Base-by-base conservation (phyloP, 2,797 vertebrate genomes). In the Falco biarmicus region DNA sequence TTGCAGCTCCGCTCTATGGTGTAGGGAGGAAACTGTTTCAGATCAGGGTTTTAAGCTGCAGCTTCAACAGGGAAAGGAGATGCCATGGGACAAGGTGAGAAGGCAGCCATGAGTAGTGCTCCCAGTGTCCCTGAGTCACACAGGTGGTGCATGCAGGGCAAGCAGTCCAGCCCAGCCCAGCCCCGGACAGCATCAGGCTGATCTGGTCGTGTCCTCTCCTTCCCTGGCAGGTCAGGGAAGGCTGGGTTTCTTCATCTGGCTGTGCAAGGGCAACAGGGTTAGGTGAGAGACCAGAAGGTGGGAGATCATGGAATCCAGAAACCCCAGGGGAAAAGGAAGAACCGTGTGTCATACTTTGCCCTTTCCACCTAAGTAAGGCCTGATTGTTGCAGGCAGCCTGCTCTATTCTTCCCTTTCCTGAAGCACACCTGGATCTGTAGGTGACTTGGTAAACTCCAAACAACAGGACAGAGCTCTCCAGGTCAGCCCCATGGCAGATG, bases 91-190 rank as follows among this genome's bases (percentile, higher is more conserved):
- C 4, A 25, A 70, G 17, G 41, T 5, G 78, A 32, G 70, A n/a
- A 84, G 70, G 14, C 9, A 34, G 37, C 6, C 4, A 1, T n/a
- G 57, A 37, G 15, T 9, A 15, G 28, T n/a, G 53, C 28, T 73
- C 47, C 59, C 8, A 1, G 1, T 41, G 26, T 37, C 34, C 51
- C 90, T 84, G 90, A 84, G 56, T 82, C 63, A 73, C 0, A 0
- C 17, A 57, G 68, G 15, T 60, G 47, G 54, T 31, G 31, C 16
- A 53, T 13, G 8, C 28, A 73, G 50, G 83, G 70, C 90, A 86
- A 76, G 70, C 6, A 2, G 57, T 53, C 65, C 76, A 51, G 47
- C n/a, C 48, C 51, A 79, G 24, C n/a, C 48, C 51, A 79, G 26
- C 22, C 29, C 51, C 2, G 2, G 43, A 83, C 37, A 77, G 1